A percentile compares a stretch with the other conserved stretches of the same genome.
phyloP scores from a whole-genome alignment of 2,797 vertebrate genomes.

The Phoeniculus purpureus region DNA sequence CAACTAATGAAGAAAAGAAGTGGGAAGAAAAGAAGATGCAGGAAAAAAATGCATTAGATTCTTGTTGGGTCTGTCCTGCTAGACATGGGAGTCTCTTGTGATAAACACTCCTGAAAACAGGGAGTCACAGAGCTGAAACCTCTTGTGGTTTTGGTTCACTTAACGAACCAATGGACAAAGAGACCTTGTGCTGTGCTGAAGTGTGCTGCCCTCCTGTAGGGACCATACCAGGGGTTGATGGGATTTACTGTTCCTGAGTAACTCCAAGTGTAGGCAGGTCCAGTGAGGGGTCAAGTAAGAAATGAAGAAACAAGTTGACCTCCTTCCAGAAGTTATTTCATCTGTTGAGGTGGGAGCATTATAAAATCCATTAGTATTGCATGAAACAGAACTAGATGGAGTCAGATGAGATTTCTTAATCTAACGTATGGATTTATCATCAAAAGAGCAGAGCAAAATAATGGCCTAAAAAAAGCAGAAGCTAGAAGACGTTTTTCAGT shows the following conservation, averaged over 20 bases:
- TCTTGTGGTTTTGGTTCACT: conserved; percentile 23
- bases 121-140: conserved; percentile 32
- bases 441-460: conserved; percentile 2
- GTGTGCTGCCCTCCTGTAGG: neutral
- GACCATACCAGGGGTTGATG: neutral
- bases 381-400: neutral
- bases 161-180: conserved; percentile 40
- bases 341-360: neutral
- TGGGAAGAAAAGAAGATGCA: neutral
- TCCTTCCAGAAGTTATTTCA: neutral
- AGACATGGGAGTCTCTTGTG: neutral
- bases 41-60: neutral
- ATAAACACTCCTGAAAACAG: conserved; percentile 56
- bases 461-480: neutral
- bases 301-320: neutral
- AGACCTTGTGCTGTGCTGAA: conserved; percentile 2
- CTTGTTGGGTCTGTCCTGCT: no score
- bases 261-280: neutral
- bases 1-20: conserved; percentile 55
- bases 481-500: neutral
- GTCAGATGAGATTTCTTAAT: conserved; percentile 17
- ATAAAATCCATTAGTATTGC: neutral
- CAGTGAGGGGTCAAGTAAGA: neutral
- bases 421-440: neutral
- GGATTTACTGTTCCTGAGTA: neutral